Evolutionary conservation across 2,888 invertebrate genomes (phyloP), one percentile per base, ranked within the genome.

Genomic region (Strigamia maritima): DNA sequence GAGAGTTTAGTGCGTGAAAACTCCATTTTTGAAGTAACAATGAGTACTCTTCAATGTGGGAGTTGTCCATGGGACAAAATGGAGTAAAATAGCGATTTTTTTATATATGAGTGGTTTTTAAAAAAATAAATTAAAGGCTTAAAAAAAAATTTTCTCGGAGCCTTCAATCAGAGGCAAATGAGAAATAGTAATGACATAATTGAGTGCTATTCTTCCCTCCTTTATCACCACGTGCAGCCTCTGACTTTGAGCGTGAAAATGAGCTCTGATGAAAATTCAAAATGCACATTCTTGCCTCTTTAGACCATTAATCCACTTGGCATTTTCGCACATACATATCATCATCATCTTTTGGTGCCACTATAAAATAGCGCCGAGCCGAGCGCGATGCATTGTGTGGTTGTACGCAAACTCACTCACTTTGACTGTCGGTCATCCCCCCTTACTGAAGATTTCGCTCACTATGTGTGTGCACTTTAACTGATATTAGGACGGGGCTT

Each of bases 401-500:
- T 49, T 49, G 49, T 49, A 49, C 49, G 49, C 49, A 49, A 49
- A 35, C 49, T 49, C 49, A 19, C 49, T 35, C 35, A 35, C 35
- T 35, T 35, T 35, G 35, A 35, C 35, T 35, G 35, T 35, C 35
- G 35, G 35, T 10, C 35, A 49, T 49, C 49, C 19, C 49, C 49
- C 49, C 49, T 49, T 49, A 16, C 49, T 19, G 49, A 49, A 49
- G 49, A 49, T 49, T 49, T 49, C 49, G 16, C 49, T 49, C 49
- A 49, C 49, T 49, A 16, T 49, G 19, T 49, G 49, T 49, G 49
- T 49, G 49, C 49, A 49, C 49, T 49, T 49, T 49, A 49, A 49
- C 49, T 49, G 49, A 49, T 49, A 49, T 49, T 49, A 49, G 49
- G 49, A 49, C 49, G 49, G 49, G 49, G 49, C 49, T 49, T 49